These are phyloP conservation scores for Leguminivora glycinivorella DNA, from an alignment of 1,140 invertebrate species.

Conservation along the genomic window DNA sequence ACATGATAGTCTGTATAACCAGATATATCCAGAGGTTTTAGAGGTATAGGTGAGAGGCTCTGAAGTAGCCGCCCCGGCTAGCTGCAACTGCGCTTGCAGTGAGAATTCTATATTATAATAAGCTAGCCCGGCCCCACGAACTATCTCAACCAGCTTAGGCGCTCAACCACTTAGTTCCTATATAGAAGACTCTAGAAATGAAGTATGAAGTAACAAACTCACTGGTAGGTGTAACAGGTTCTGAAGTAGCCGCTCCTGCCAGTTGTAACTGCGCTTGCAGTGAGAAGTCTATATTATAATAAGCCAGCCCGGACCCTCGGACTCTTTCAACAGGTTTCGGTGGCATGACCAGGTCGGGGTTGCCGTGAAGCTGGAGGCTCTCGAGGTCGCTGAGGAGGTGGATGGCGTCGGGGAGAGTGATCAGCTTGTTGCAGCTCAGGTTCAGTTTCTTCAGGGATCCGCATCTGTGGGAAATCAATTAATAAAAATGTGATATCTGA, in stretches of 20 bases:
- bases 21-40: no score
- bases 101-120: slow-evolving; percentile 99
- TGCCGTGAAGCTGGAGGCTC: slow-evolving; percentile 93
- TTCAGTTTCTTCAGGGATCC: slow-evolving; percentile 97
- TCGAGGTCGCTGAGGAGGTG: slow-evolving; percentile 96
- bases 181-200: slow-evolving; percentile 86
- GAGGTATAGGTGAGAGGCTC: slow-evolving; percentile 85
- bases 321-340: slow-evolving; percentile 94
- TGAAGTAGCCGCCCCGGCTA: slow-evolving; percentile 94
- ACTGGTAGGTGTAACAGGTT: slow-evolving; percentile 84
- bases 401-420: slow-evolving; percentile 98
- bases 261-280: slow-evolving; percentile 95
- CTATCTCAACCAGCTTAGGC: slow-evolving; percentile 93
- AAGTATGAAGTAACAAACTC: slow-evolving; percentile 48
- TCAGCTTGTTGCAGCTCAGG: slow-evolving; percentile 94
- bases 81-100: slow-evolving; percentile 93
- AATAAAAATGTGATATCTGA: neutral
- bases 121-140: slow-evolving; percentile 90
- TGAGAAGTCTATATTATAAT: slow-evolving; percentile 99
- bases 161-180: slow-evolving; percentile 98
- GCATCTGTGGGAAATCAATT: slow-evolving; percentile 84
- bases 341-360: slow-evolving; percentile 98
- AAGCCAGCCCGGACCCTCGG: slow-evolving; percentile 91
- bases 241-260: slow-evolving; percentile 92
- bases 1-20: no score